Base-by-base conservation (phyloP, 2,113 vertebrate species). In the Gasterosteus aculeatus region DNA sequence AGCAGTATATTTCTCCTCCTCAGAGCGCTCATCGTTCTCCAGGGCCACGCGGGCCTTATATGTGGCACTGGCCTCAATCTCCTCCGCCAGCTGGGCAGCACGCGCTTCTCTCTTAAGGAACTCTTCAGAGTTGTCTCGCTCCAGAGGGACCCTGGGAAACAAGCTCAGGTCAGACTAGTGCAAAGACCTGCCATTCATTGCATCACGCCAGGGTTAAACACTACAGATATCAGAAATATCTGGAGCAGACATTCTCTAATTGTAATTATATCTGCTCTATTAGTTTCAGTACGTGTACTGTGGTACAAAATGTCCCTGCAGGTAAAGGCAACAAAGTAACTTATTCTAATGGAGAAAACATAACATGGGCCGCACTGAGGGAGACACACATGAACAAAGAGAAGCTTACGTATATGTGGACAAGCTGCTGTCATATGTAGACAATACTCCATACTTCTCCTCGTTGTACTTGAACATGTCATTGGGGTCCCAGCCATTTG, bases 381-480 rank as follows among this genome's bases (percentile, higher is more conserved):
- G 7, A 35, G 39, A 57, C 16, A 41, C 12, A 49, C 8, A 47
- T n/a, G 19, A 38, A 69, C 11, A 59, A 10, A 41, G 29, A n/a
- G 29, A 60, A 26, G 94, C 97, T 96, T 95, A 98, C 98, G 98
- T 99, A 83, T 99, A 99, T 49, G 97, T 98, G 86, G 98, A 97
- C 73, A 99, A 94, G 93, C 97, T 99, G 95, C 97, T 99, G 94
- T 99, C 97, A 72, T 99, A 99, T 47, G 98, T 99, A 69, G 97
- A 99, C 77, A 98, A 94, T 78, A 99, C 95, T 80, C 98, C 98
- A 72, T 99, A 97, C 86, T 96, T 98, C 94, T 99, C 98, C 93
- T 99, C 98, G 88, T 99, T 99, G 93, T 96, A 99, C 88, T 97
- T 97, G 94, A 99, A 99, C 98, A 99, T 99, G 91, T 99, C 98